Evolutionary conservation across 2,113 vertebrate species (phyloP).

Genomic region (Zosterops hypoxanthus): DNA sequence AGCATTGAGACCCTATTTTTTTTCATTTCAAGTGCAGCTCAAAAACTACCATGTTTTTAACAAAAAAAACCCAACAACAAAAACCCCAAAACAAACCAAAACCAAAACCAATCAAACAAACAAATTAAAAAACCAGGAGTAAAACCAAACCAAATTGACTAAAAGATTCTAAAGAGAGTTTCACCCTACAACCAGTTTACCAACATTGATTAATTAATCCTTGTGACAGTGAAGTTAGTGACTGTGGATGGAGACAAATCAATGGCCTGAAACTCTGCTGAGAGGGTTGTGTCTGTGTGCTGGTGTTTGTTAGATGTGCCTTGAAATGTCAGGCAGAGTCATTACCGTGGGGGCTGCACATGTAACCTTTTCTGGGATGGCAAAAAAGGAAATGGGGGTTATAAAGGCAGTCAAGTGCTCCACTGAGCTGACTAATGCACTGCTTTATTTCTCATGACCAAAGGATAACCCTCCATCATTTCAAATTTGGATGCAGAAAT

Average conservation of each 20-base stretch:
- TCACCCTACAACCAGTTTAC: background rate
- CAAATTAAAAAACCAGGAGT: background rate
- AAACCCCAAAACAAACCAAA: background rate
- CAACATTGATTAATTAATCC: background rate
- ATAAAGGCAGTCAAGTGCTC: conserved; percentile 19
- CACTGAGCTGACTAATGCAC: background rate
- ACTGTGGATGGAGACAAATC: background rate
- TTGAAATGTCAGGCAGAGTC: conserved; percentile 41
- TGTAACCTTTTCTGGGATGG: conserved; percentile 9
- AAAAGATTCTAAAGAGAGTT: background rate
- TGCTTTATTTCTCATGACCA: background rate
- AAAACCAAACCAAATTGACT: background rate
- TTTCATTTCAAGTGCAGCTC: background rate
- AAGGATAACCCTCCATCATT: background rate
- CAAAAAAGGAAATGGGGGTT: background rate
- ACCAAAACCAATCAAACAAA: background rate
- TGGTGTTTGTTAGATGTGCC: conserved; percentile 24
- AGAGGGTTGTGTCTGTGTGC: background rate
- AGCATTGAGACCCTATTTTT: background rate
- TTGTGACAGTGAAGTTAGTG: background rate
- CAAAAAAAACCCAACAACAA: too few species aligned
- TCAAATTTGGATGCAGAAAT: background rate
- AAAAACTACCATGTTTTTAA: background rate
- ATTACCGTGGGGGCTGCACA: background rate
- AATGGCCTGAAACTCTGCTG: background rate